Evolutionary conservation across 2,797 vertebrate genomes (phyloP).

Genomic region (Nyctibius grandis): DNA sequence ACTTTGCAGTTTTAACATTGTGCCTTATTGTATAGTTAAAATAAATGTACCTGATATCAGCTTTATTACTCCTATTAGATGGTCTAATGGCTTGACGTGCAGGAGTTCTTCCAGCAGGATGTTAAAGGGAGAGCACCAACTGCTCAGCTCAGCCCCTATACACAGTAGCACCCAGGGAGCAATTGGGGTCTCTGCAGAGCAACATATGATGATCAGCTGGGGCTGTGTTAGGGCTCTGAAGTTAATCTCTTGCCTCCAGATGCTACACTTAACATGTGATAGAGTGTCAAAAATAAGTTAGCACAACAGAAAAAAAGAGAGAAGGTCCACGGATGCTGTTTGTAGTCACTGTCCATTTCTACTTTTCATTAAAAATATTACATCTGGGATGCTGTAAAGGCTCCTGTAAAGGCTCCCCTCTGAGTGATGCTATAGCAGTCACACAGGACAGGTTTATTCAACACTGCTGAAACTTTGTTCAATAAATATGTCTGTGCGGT

Average conservation of each 20-base stretch:
- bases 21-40: conserved; percentile 54
- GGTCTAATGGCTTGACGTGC: conserved; percentile 12
- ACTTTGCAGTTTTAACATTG: conserved; percentile 42
- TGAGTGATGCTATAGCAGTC: not conserved
- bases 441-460: not conserved
- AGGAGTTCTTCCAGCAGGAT: not conserved
- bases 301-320: not conserved
- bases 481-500: not conserved
- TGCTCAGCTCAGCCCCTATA: not conserved
- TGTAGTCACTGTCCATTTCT: not conserved
- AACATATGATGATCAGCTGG: not conserved
- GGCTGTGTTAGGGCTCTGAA: not conserved
- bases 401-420: no score
- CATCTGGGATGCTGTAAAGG: not conserved
- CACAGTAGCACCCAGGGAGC: not conserved
- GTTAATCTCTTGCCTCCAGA: not conserved
- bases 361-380: not conserved
- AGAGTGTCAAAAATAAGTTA: not conserved
- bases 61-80: conserved; percentile 46
- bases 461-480: not conserved
- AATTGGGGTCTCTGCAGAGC: not conserved
- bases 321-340: not conserved
- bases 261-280: not conserved
- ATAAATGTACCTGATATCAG: conserved; percentile 57
- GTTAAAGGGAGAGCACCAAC: conserved; percentile 30